Conservation (phyloP, 2,113 vertebrate genomes). For the Cygnus atratus region DNA sequence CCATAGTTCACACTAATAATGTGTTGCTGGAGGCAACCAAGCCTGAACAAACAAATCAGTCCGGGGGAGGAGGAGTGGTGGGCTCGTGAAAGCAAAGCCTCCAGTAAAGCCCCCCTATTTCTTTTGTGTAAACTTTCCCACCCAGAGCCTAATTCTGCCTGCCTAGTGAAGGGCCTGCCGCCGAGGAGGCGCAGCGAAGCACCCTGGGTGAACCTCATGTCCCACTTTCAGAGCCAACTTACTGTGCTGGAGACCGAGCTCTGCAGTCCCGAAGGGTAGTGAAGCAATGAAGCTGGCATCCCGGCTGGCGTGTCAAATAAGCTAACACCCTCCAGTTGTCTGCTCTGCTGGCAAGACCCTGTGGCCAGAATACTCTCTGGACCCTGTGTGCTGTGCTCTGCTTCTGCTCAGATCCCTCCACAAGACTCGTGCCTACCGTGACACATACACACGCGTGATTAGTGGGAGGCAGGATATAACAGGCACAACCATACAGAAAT, state of each 20-base stretch:
- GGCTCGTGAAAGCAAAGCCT: constrained; percentile 24
- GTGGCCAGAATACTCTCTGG: not conserved
- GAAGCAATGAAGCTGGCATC: not conserved
- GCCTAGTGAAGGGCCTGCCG: not conserved
- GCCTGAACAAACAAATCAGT: constrained; percentile 69
- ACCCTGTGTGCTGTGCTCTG: not conserved
- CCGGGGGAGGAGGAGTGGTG: not conserved
- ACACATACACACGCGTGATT: not conserved
- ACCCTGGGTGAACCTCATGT: not conserved
- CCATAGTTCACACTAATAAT: constrained; percentile 59
- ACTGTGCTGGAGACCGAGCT: not conserved
- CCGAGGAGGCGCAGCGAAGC: not conserved
- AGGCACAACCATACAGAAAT: not conserved
- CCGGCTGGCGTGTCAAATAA: not conserved
- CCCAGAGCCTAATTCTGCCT: constrained; percentile 4
- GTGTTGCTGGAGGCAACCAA: constrained; percentile 73
- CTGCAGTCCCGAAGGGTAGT: not conserved
- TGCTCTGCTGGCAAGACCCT: fast-evolving
- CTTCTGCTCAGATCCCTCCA: not conserved
- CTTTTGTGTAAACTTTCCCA: constrained; percentile 46
- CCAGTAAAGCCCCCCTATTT: not conserved
- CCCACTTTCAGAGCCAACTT: not conserved
- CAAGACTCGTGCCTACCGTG: not conserved
- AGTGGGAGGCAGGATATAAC: not conserved
- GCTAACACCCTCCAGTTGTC: not conserved